These are phyloP conservation scores for Phymastichus coffea DNA, from an alignment of 1,140 invertebrate genomes.

Conservation along the genomic window DNA sequence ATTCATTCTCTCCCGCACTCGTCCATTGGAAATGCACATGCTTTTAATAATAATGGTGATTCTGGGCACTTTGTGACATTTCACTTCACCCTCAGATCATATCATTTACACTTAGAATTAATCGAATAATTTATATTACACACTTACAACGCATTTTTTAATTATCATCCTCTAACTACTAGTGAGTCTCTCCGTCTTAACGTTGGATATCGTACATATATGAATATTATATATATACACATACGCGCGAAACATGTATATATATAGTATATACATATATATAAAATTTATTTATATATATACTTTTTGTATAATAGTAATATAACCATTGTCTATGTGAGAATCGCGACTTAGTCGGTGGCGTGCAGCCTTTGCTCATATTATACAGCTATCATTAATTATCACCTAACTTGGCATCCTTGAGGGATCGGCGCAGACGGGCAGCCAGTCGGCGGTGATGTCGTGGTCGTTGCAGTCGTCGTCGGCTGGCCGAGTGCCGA, in stretches of 20 bases:
- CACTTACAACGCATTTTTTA: conserved; percentile 38
- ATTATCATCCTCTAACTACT: conserved; percentile 29
- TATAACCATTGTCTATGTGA: conserved; percentile 17
- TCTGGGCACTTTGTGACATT: conserved; percentile 57
- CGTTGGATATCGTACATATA: conserved; percentile 34
- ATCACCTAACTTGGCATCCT: conserved; percentile 86
- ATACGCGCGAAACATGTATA: conserved; percentile 35
- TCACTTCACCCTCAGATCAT: conserved; percentile 55
- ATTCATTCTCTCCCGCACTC: conserved; percentile 6
- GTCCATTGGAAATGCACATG: conserved; percentile 40
- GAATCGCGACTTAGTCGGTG: no score
- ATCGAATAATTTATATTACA: conserved; percentile 49
- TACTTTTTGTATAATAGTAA: conserved; percentile 21
- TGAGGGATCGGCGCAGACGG: conserved; percentile 67
- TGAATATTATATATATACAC: conserved; percentile 41
- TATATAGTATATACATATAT: conserved; percentile 34
- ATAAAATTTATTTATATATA: no score
- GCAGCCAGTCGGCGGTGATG: conserved; percentile 45
- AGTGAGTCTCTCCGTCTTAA: conserved; percentile 41
- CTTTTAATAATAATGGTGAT: conserved; percentile 41
- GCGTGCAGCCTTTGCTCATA: no score
- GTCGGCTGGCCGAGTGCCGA: conserved; percentile 13
- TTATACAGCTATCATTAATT: conserved; percentile 63
- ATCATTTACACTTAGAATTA: conserved; percentile 49
- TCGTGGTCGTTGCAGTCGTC: conserved; percentile 31